Evolutionary conservation across 2,113 vertebrate species (phyloP).

Genomic region (Rhinichthys klamathensis): DNA sequence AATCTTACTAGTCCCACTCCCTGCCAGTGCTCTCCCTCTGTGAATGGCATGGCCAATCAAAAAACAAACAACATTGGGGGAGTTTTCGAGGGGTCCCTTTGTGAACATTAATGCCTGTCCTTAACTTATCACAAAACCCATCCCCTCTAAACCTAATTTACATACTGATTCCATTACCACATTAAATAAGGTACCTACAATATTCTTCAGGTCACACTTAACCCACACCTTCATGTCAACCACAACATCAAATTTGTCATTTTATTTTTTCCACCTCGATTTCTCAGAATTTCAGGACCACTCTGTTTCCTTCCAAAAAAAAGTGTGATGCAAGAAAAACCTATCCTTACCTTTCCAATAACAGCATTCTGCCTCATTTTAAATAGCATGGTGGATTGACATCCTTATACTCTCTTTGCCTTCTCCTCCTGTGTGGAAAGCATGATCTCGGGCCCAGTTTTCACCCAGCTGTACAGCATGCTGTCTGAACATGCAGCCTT

Average conservation of each 20-base stretch:
- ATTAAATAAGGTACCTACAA: not conserved
- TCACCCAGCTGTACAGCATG: slow-evolving; percentile 13
- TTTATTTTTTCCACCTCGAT: slow-evolving; percentile 17
- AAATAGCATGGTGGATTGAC: slow-evolving; percentile 75
- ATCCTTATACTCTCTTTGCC: slow-evolving; percentile 67
- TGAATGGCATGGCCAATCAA: slow-evolving; percentile 27
- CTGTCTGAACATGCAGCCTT: not conserved
- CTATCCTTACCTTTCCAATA: slow-evolving; percentile 59
- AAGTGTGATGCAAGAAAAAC: slow-evolving; percentile 63
- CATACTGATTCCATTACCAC: not conserved
- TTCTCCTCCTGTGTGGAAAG: slow-evolving; percentile 51
- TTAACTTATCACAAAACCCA: not conserved
- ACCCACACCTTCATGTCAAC: not conserved
- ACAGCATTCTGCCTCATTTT: slow-evolving; percentile 59
- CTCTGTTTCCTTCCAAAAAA: slow-evolving; percentile 51
- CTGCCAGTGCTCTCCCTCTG: slow-evolving; percentile 4
- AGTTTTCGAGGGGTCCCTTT: not conserved
- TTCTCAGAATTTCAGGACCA: slow-evolving; percentile 22
- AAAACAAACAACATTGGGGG: not conserved
- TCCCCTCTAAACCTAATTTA: not conserved
- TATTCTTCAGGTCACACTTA: not conserved
- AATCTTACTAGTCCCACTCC: slow-evolving; percentile 15
- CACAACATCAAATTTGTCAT: not conserved
- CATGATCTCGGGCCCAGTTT: slow-evolving; percentile 46
- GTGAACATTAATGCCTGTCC: not conserved